Conservation (phyloP, 2,888 invertebrate species). For the Eupithecia dodoneata region DNA sequence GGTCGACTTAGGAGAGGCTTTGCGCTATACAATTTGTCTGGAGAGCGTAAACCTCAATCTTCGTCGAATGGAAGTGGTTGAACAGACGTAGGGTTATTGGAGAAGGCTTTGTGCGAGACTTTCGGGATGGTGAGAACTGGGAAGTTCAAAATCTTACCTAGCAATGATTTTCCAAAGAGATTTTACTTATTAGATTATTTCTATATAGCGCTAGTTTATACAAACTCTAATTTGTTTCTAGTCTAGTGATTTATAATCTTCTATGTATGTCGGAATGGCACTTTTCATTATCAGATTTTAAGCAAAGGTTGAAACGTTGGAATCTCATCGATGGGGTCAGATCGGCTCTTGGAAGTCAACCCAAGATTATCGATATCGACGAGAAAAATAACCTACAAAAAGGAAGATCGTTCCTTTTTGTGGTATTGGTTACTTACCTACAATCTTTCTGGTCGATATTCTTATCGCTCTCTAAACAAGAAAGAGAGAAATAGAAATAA, state of each 20-base stretch:
- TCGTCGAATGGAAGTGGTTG: constrained; percentile 33
- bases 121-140: background rate
- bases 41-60: constrained; percentile 43
- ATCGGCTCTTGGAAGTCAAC: too few relatives aligned
- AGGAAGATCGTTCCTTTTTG: too few relatives aligned
- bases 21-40: constrained; percentile 47
- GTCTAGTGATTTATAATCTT: too few relatives aligned
- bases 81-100: constrained; percentile 22
- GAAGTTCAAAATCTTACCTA: background rate
- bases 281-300: background rate
- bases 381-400: too few relatives aligned
- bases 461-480: too few relatives aligned
- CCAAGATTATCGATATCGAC: too few relatives aligned
- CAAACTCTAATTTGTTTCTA: too few relatives aligned
- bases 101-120: background rate
- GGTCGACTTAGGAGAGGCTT: constrained; percentile 46
- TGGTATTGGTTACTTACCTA: too few relatives aligned
- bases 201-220: too few relatives aligned
- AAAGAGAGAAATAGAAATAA: background rate
- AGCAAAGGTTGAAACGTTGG: too few relatives aligned
- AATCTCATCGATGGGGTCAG: too few relatives aligned
- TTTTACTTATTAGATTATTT: background rate
- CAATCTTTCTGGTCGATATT: too few relatives aligned
- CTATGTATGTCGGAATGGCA: background rate
- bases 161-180: background rate